phyloP scores from a whole-genome alignment of 2,888 invertebrate species.

The Eupithecia dodoneata region DNA sequence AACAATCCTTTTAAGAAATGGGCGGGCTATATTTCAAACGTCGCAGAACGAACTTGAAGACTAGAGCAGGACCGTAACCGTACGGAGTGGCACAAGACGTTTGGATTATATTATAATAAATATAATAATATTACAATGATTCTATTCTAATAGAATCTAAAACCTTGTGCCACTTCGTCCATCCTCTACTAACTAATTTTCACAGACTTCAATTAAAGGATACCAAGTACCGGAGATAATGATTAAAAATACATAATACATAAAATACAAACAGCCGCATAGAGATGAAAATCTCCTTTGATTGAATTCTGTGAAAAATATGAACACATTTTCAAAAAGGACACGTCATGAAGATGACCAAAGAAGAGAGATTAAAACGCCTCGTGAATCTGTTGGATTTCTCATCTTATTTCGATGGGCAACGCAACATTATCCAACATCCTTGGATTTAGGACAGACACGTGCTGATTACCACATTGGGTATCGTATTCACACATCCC shows the following conservation, averaged over 20 bases:
- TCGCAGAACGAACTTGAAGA: background rate
- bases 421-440: constrained; percentile 1
- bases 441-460: constrained; percentile 23
- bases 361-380: background rate
- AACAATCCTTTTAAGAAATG: background rate
- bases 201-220: no score
- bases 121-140: no score
- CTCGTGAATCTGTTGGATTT: background rate
- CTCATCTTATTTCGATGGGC: constrained; percentile 8
- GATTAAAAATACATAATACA: background rate
- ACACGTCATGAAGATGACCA: background rate
- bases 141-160: no score
- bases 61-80: background rate
- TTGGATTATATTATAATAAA: no score
- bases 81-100: no score
- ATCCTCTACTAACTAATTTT: no score
- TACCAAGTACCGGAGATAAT: background rate
- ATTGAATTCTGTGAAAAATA: background rate
- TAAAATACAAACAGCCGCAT: background rate
- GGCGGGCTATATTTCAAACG: background rate
- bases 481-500: constrained; percentile 33
- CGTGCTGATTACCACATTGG: constrained; percentile 18
- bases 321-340: background rate
- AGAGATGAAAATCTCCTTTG: background rate
- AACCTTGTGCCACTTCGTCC: no score